Conservation (phyloP, 2,888 invertebrate genomes). For the Microctonus brassicae region DNA sequence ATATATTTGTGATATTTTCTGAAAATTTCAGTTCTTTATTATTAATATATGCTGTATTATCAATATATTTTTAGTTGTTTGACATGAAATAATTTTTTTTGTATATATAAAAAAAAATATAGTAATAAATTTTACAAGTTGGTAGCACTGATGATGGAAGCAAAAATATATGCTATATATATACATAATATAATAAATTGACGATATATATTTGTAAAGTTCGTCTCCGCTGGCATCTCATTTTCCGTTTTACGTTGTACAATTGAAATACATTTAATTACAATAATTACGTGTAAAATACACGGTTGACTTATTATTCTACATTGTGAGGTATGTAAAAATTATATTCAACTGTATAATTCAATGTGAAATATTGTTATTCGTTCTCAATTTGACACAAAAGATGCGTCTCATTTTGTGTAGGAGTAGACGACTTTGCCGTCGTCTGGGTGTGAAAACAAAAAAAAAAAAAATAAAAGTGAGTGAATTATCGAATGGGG, state of each 20-base stretch:
- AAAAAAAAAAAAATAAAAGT: slow-evolving; percentile 13
- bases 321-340: background rate
- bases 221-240: background rate
- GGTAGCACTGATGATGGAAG: slow-evolving; percentile 6
- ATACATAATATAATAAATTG: background rate
- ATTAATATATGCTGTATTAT: no score
- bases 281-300: background rate
- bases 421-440: slow-evolving; percentile 2
- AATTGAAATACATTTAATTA: background rate
- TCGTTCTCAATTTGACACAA: background rate
- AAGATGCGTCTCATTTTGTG: slow-evolving; percentile 4
- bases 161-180: background rate
- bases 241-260: background rate
- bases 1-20: background rate
- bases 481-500: background rate
- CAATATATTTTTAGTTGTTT: no score
- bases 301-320: background rate
- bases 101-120: background rate
- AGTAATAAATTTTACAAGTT: background rate
- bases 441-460: slow-evolving; percentile 16
- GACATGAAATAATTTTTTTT: background rate
- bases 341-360: background rate
- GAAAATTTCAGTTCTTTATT: background rate
- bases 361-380: background rate
- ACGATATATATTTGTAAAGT: background rate